Conservation (phyloP, 2,797 vertebrate genomes). For the Sparus aurata region DNA sequence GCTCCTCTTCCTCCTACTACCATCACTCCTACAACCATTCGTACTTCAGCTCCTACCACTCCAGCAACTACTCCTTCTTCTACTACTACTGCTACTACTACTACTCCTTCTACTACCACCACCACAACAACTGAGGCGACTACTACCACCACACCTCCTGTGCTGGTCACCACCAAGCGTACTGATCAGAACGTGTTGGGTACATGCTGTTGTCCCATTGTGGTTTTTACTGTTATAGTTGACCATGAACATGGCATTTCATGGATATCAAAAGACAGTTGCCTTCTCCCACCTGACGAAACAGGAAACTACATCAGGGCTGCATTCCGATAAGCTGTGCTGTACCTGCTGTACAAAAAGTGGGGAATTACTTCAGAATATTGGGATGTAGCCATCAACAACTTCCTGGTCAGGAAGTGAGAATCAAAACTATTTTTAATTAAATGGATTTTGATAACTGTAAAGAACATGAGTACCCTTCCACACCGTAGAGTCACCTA, state of each 20-base stretch:
- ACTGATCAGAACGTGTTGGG: slow-evolving; percentile 80
- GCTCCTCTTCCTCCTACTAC: slow-evolving; percentile 80
- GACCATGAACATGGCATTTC: background rate
- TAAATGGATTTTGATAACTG: slow-evolving; percentile 10
- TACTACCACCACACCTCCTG: slow-evolving; percentile 67
- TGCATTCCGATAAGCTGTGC: slow-evolving; percentile 68
- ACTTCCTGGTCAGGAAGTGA: slow-evolving; percentile 68
- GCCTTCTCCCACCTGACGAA: slow-evolving; percentile 65
- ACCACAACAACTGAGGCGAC: slow-evolving; percentile 80
- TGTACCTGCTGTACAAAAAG: slow-evolving; percentile 48
- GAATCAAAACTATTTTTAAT: slow-evolving; percentile 37
- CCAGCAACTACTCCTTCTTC: slow-evolving; percentile 73
- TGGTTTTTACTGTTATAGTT: slow-evolving; percentile 32
- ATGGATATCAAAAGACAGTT: slow-evolving; percentile 17
- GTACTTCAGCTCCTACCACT: slow-evolving; percentile 73
- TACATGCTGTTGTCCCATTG: slow-evolving; percentile 73
- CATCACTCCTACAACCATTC: slow-evolving; percentile 82
- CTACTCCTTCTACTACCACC: slow-evolving; percentile 72
- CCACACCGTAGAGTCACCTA: background rate
- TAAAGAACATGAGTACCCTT: slow-evolving; percentile 12
- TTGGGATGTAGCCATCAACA: slow-evolving; percentile 62
- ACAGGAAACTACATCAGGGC: slow-evolving; percentile 54
- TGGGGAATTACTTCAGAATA: slow-evolving; percentile 63
- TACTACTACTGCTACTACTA: slow-evolving; percentile 70
- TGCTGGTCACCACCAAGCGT: slow-evolving; percentile 77